phyloP scores from a whole-genome alignment of 2,888 invertebrate species.

The Plebejus melissa region DNA sequence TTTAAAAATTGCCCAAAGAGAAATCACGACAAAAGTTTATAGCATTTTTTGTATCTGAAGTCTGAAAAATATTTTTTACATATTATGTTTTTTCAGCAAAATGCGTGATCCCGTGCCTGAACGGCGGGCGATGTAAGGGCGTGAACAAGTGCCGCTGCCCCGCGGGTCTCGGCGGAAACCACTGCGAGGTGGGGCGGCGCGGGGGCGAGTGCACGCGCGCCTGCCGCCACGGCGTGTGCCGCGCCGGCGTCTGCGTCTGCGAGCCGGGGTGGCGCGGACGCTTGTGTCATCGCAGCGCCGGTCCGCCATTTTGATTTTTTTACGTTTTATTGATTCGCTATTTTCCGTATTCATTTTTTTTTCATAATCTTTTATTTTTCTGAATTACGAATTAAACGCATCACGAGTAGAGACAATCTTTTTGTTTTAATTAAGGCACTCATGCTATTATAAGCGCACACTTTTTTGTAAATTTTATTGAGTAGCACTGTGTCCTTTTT shows the following conservation, averaged over 20 bases:
- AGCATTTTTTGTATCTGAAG: too few relatives aligned
- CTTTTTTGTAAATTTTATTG: too few relatives aligned
- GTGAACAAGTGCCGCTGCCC: conserved; percentile 94
- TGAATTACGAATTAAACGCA: too few relatives aligned
- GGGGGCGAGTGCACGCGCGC: conserved; percentile 85
- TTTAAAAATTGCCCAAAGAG: too few relatives aligned
- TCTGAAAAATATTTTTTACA: not conserved
- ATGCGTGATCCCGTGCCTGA: conserved; percentile 93
- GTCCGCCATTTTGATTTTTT: not conserved
- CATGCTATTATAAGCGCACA: too few relatives aligned
- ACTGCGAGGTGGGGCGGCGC: conserved; percentile 92
- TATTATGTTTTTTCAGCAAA: conserved; percentile 78
- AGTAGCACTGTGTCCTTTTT: not conserved
- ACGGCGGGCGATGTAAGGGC: conserved; percentile 93
- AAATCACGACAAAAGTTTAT: too few relatives aligned
- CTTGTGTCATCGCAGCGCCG: conserved; percentile 85
- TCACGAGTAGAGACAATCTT: too few relatives aligned
- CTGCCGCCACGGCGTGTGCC: conserved; percentile 89
- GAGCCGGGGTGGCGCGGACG: conserved; percentile 91
- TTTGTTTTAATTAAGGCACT: not conserved
- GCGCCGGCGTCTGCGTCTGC: conserved; percentile 86
- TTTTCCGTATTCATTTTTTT: not conserved
- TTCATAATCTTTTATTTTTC: not conserved
- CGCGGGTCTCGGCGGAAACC: conserved; percentile 89
- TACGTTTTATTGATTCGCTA: not conserved